Conservation (phyloP, 2,797 vertebrate species). For the Falco berigora region DNA sequence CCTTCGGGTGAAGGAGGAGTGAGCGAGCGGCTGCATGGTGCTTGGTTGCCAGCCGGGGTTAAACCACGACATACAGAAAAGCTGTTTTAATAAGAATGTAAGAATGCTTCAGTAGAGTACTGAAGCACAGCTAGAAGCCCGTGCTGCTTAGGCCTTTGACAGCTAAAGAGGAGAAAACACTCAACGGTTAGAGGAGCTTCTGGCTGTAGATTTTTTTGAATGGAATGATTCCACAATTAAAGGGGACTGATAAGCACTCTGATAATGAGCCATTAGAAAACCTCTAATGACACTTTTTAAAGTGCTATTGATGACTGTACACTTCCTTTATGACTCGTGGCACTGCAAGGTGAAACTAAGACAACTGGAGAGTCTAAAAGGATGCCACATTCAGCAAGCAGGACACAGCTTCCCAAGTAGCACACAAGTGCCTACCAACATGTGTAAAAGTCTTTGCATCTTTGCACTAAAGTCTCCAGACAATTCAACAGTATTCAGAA, state of each 20-base stretch:
- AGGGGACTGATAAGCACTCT: background rate
- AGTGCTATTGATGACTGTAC: background rate
- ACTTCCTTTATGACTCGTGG: background rate
- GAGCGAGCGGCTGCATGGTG: too few relatives aligned
- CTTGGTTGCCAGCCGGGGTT: too few relatives aligned
- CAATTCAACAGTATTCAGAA: background rate
- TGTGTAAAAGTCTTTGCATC: background rate
- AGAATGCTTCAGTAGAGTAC: background rate
- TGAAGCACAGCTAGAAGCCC: background rate
- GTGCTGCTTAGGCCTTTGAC: background rate
- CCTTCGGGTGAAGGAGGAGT: too few relatives aligned
- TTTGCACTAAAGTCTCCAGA: background rate
- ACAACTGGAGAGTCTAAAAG: background rate
- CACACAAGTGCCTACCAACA: background rate
- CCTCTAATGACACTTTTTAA: background rate
- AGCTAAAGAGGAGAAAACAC: conserved; percentile 5
- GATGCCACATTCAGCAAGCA: background rate
- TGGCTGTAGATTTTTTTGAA: background rate
- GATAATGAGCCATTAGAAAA: background rate
- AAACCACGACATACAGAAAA: background rate
- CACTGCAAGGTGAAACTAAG: background rate
- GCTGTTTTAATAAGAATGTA: background rate
- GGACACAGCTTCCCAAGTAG: background rate
- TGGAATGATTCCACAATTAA: background rate
- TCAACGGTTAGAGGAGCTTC: background rate